A percentile compares a stretch with the other conserved stretches of the same genome.
Conservation (phyloP, 2,888 invertebrate genomes). For the Cacoxenus indagator region DNA sequence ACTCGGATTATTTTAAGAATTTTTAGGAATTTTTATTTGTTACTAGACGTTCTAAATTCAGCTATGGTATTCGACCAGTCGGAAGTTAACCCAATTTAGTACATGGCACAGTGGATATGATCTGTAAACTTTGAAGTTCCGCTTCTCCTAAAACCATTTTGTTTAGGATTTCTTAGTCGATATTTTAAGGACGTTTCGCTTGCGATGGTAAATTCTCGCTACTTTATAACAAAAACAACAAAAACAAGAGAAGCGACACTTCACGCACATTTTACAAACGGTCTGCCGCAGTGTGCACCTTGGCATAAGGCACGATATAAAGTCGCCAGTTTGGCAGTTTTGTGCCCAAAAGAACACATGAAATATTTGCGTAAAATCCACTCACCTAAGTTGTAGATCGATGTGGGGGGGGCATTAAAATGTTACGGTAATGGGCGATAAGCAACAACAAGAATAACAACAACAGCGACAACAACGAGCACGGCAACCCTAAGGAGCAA, state of each 20-base stretch:
- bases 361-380: constrained; percentile 29
- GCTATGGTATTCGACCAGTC: too few relatives aligned
- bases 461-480: background rate
- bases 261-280: background rate
- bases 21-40: too few relatives aligned
- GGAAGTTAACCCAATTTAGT: too few relatives aligned
- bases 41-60: too few relatives aligned
- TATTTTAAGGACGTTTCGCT: too few relatives aligned
- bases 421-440: background rate
- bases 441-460: background rate
- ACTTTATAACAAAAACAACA: background rate
- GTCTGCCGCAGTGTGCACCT: background rate
- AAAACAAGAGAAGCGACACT: background rate
- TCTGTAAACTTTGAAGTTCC: too few relatives aligned
- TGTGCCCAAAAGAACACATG: constrained; percentile 20
- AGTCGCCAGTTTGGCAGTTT: constrained; percentile 26
- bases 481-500: constrained; percentile 30
- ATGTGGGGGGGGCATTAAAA: constrained; percentile 7
- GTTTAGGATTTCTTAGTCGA: too few relatives aligned
- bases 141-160: too few relatives aligned
- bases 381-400: background rate
- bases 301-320: constrained; percentile 9
- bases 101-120: too few relatives aligned
- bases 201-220: background rate
- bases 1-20: too few relatives aligned